Evolutionary conservation across 2,113 vertebrate genomes (phyloP).

Genomic region (Catagonus wagneri): DNA sequence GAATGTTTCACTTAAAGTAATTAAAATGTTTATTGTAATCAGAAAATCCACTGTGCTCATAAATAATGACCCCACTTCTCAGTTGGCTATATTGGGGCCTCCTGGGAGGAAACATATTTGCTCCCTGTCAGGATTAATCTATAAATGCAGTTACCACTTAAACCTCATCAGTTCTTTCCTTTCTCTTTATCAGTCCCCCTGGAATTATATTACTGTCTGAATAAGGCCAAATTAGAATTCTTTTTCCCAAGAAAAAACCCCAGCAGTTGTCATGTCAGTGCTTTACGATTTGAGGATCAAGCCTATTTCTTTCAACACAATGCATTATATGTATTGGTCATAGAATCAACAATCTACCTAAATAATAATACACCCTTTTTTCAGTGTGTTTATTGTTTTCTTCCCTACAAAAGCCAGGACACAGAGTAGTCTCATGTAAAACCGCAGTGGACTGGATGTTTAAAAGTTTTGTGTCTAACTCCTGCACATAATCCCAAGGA

Average conservation of each 20-base stretch:
- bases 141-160: constrained; percentile 85
- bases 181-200: constrained; percentile 83
- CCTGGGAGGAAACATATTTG: constrained; percentile 84
- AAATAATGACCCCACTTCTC: constrained; percentile 81
- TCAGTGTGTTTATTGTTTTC: constrained; percentile 58
- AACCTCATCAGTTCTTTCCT: constrained; percentile 84
- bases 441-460: neutral
- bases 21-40: constrained; percentile 85
- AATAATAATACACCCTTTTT: neutral
- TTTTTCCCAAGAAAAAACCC: constrained; percentile 72
- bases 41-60: constrained; percentile 77
- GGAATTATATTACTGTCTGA: constrained; percentile 78
- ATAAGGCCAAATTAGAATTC: constrained; percentile 83
- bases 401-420: constrained; percentile 49
- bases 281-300: constrained; percentile 63
- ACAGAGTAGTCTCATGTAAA: neutral
- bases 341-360: neutral
- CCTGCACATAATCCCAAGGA: neutral
- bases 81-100: constrained; percentile 70
- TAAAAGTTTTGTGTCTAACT: neutral
- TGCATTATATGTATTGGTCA: neutral
- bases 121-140: constrained; percentile 88
- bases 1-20: constrained; percentile 84
- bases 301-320: constrained; percentile 6
- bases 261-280: constrained; percentile 70